Conservation (phyloP, 2,113 vertebrate species). For the Microtus montanus region DNA sequence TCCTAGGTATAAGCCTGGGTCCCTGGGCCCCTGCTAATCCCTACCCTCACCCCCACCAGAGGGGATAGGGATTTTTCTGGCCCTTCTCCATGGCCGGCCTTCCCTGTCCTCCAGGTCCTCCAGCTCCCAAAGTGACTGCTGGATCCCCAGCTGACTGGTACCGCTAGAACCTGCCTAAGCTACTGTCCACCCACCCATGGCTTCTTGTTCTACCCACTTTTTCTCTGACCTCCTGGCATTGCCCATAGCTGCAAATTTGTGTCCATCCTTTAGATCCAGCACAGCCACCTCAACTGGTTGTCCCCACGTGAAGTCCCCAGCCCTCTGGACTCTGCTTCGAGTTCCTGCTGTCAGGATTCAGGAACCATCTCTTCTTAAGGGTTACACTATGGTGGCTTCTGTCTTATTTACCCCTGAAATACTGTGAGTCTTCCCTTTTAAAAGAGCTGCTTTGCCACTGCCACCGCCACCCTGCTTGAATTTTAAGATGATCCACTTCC, state of each 20-base stretch:
- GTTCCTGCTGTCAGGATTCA: neutral
- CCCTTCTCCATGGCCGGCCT: neutral
- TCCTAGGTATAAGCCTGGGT: neutral
- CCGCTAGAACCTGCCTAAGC: neutral
- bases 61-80: neutral
- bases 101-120: neutral
- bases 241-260: neutral
- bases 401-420: neutral
- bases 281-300: neutral
- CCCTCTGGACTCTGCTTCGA: neutral
- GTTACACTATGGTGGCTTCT: neutral
- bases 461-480: no score
- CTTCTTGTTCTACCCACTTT: neutral
- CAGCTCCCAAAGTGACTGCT: neutral
- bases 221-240: neutral
- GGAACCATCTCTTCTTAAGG: neutral
- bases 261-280: neutral
- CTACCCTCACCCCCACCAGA: neutral
- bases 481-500: slow-evolving; percentile 26
- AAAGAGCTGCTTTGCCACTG: neutral
- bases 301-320: neutral
- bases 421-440: neutral
- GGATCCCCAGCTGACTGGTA: neutral
- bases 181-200: neutral
- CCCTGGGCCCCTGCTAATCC: neutral